Evolutionary conservation across 2,113 vertebrate species (phyloP).

Genomic region (Paramisgurnus dabryanus): DNA sequence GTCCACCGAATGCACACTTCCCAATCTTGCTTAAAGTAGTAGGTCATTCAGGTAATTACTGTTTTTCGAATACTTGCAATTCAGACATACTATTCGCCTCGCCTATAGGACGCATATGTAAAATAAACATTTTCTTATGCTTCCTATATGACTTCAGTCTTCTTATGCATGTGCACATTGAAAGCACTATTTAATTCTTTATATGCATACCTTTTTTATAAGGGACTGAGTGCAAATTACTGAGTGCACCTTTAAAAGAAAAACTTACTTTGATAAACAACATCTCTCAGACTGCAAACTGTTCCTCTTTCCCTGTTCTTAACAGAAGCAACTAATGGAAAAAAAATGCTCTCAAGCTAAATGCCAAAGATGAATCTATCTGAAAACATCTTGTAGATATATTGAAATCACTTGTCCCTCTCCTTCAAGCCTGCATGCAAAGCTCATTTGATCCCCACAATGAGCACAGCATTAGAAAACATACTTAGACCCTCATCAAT

Average conservation of each 20-base stretch:
- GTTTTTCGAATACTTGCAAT: too few relatives aligned
- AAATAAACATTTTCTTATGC: too few relatives aligned
- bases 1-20: too few relatives aligned
- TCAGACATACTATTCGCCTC: too few relatives aligned
- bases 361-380: slow-evolving; percentile 28
- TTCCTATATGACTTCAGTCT: too few relatives aligned
- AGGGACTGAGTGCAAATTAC: background rate
- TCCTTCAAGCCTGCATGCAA: slow-evolving; percentile 4
- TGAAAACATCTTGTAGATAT: slow-evolving; percentile 45
- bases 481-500: slow-evolving; percentile 42
- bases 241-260: too few relatives aligned
- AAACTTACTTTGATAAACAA: background rate
- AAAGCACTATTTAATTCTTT: background rate
- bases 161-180: too few relatives aligned
- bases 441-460: slow-evolving; percentile 50
- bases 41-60: too few relatives aligned
- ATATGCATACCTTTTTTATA: background rate
- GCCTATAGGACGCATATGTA: too few relatives aligned
- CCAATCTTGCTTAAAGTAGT: too few relatives aligned
- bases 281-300: background rate
- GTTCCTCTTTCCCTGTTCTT: background rate
- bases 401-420: slow-evolving; percentile 45
- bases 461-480: slow-evolving; percentile 29
- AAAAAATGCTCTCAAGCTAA: slow-evolving; percentile 45
- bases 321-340: slow-evolving; percentile 10